A percentile compares a stretch with the other conserved stretches of the same genome.
phyloP scores from a whole-genome alignment of 23 tunicate species.

The Ascidia mentula region DNA sequence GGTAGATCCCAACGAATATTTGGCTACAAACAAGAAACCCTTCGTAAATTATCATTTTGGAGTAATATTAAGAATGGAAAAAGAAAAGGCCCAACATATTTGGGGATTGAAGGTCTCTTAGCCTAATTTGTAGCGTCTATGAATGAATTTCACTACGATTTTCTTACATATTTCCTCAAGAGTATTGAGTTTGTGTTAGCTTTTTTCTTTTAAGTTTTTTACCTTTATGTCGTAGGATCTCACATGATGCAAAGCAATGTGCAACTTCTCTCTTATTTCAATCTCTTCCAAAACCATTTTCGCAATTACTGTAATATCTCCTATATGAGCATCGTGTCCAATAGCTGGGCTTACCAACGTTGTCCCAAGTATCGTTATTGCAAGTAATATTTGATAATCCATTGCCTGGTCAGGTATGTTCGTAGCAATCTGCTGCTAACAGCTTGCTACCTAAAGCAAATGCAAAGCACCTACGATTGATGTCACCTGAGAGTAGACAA shows the following conservation, averaged over 20 bases:
- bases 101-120: not conserved
- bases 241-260: not conserved
- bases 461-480: too few relatives aligned
- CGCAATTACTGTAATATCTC: too few relatives aligned
- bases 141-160: not conserved
- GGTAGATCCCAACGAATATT: not conserved
- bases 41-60: not conserved
- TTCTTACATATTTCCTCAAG: not conserved
- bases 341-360: too few relatives aligned
- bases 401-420: too few relatives aligned
- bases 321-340: too few relatives aligned
- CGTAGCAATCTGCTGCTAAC: too few relatives aligned
- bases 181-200: not conserved
- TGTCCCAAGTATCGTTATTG: too few relatives aligned
- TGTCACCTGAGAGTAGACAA: too few relatives aligned
- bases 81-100: not conserved
- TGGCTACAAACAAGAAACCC: not conserved
- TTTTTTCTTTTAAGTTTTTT: not conserved
- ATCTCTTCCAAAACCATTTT: not conserved
- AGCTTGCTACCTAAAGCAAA: too few relatives aligned
- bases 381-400: too few relatives aligned
- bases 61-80: not conserved
- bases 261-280: not conserved
- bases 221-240: not conserved
- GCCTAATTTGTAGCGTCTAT: too few relatives aligned